Evolutionary conservation across 2,888 invertebrate species (phyloP).

Genomic region (Hemistola chrysoprasaria): DNA sequence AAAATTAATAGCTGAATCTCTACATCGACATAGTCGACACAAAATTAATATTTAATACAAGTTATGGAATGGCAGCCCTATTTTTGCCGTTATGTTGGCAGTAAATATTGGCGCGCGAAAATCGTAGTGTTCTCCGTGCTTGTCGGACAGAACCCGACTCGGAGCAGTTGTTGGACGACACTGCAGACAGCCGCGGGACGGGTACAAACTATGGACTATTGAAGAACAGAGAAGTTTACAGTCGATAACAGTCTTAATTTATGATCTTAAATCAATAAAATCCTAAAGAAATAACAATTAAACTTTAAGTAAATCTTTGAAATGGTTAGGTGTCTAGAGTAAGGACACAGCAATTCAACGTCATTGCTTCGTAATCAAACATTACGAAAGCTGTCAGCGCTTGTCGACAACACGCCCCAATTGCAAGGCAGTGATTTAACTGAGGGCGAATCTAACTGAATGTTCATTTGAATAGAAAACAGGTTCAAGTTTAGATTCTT

Average conservation of each 20-base stretch:
- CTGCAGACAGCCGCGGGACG: conserved; percentile 14
- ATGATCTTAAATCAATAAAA: too few species aligned
- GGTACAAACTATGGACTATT: background rate
- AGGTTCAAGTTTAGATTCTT: too few species aligned
- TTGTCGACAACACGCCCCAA: conserved; percentile 14
- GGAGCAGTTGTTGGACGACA: conserved; percentile 18
- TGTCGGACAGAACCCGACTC: conserved; percentile 8
- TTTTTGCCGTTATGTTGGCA: conserved; percentile 30
- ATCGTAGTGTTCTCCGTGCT: conserved; percentile 47
- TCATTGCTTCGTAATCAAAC: conserved; percentile 32
- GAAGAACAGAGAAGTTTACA: too few species aligned
- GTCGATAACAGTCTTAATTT: too few species aligned
- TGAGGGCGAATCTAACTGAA: conserved; percentile 7
- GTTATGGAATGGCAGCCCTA: conserved; percentile 35
- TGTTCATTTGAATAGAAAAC: too few species aligned
- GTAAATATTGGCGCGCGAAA: conserved; percentile 64
- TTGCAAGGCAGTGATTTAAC: conserved; percentile 14
- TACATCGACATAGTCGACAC: conserved; percentile 31
- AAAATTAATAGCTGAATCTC: conserved; percentile 16
- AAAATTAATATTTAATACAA: conserved; percentile 50
- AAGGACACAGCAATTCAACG: too few species aligned
- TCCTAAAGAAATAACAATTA: too few species aligned
- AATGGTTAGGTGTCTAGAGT: too few species aligned
- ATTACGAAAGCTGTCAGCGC: conserved; percentile 25
- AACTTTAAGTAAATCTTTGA: too few species aligned